phyloP scores from a whole-genome alignment of 2,113 vertebrate species.

The Notarius lentiginosus region DNA sequence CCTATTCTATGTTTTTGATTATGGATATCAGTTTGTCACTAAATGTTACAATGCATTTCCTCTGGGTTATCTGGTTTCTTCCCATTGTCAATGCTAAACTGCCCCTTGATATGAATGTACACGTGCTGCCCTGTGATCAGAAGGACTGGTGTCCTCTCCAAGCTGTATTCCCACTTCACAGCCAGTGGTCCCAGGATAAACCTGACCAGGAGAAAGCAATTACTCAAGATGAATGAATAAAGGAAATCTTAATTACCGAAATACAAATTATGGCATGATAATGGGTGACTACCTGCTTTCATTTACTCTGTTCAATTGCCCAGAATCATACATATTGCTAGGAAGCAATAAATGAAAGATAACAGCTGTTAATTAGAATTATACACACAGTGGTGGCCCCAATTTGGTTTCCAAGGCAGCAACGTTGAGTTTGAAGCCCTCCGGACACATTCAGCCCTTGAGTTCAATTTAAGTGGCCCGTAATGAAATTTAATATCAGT shows the following conservation, averaged over 20 bases:
- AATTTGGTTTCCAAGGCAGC: not conserved
- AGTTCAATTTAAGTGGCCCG: slow-evolving; percentile 6
- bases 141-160: not conserved
- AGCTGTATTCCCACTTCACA: not conserved
- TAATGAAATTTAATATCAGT: slow-evolving; percentile 24
- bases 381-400: slow-evolving; percentile 12
- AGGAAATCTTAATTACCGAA: not conserved
- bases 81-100: not conserved
- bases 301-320: not conserved
- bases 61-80: not conserved
- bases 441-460: not conserved
- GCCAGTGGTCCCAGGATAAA: not conserved
- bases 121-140: not conserved
- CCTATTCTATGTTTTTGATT: not conserved
- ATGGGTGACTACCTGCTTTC: slow-evolving; percentile 10
- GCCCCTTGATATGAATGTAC: not conserved
- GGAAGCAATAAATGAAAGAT: not conserved
- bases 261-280: not conserved
- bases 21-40: not conserved
- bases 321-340: not conserved
- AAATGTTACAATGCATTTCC: not conserved
- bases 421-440: slow-evolving; percentile 1
- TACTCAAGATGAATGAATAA: not conserved
- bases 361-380: slow-evolving; percentile 10
- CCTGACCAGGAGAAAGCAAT: not conserved